These are phyloP conservation scores for Xanthia icteritia DNA, from an alignment of 2,888 invertebrate species.

Conservation along the genomic window DNA sequence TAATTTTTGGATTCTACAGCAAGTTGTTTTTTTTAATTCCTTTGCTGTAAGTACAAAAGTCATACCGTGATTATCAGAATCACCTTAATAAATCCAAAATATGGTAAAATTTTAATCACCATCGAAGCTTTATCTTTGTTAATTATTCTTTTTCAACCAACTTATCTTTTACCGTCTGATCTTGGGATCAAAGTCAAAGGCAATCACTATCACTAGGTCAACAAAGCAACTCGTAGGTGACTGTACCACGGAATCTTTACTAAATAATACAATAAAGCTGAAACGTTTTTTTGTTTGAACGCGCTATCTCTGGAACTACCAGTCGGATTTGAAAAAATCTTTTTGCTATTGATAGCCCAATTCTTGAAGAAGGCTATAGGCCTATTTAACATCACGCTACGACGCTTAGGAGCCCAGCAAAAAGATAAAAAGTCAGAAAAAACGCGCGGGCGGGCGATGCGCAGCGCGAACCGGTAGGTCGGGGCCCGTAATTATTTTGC, in stretches of 20 bases:
- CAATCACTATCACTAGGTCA: slow-evolving; percentile 1
- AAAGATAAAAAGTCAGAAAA: too few relatives aligned
- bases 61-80: neutral
- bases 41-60: too few relatives aligned
- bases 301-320: too few relatives aligned
- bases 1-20: neutral
- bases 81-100: neutral
- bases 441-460: neutral
- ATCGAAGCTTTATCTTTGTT: neutral
- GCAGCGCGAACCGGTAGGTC: neutral
- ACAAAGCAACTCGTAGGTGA: neutral
- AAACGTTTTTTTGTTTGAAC: neutral
- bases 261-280: neutral
- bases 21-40: neutral
- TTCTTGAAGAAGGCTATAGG: too few relatives aligned
- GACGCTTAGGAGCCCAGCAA: too few relatives aligned
- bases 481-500: neutral
- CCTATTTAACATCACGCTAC: too few relatives aligned
- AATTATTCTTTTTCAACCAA: neutral
- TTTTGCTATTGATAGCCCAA: too few relatives aligned
- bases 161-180: slow-evolving; percentile 6
- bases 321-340: too few relatives aligned
- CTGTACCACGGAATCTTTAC: neutral
- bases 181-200: slow-evolving; percentile 11
- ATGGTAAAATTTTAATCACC: neutral